Conservation (phyloP, 2,797 vertebrate species). For the Hippopotamyrus pictus region DNA sequence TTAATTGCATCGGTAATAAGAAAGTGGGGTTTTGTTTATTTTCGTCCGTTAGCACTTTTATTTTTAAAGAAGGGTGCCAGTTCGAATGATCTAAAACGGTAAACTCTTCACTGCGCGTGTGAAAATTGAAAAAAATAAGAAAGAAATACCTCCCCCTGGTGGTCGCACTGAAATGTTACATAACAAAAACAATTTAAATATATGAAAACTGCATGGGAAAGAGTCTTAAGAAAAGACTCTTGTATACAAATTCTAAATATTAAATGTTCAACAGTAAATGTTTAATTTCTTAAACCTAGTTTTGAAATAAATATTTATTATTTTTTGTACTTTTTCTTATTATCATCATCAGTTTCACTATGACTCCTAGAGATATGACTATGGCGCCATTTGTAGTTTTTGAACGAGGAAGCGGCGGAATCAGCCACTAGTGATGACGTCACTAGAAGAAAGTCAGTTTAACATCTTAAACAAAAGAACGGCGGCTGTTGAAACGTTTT, state of each 20-base stretch:
- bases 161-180: not conserved
- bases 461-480: not conserved
- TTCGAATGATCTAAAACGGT: not conserved
- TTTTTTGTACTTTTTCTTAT: not conserved
- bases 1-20: not conserved
- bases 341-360: not conserved
- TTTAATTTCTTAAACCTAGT: not conserved
- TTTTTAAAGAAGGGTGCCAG: not conserved
- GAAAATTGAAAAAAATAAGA: not conserved
- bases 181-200: not conserved
- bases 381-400: slow-evolving; percentile 12
- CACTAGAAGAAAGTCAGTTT: not conserved
- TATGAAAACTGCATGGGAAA: not conserved
- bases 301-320: not conserved
- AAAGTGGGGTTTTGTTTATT: not conserved
- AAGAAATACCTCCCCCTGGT: not conserved
- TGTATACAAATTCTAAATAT: not conserved
- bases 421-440: slow-evolving; percentile 18
- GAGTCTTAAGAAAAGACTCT: not conserved
- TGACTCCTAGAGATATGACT: not conserved
- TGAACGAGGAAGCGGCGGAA: not conserved
- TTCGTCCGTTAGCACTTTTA: not conserved
- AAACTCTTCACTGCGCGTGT: not conserved
- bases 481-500: not conserved
- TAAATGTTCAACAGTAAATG: not conserved